Base-by-base conservation (phyloP, 2,888 invertebrate genomes). In the Tuberolachnus salignus region DNA sequence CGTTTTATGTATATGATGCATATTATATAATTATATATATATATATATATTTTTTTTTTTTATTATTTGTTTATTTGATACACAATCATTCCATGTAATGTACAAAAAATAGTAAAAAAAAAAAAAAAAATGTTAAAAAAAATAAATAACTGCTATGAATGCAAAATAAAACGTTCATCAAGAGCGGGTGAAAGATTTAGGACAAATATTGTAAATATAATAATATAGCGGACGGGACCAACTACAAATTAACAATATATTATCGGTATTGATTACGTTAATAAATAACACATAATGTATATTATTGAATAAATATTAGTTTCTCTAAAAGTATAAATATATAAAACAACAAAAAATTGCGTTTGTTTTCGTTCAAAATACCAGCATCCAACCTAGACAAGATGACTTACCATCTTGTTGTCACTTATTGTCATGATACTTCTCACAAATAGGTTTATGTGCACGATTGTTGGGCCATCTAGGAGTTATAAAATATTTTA, bases 361-460 rank as follows among this genome's bases (percentile, higher is more conserved):
- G 57, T 78, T 66, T 46, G 19, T 69, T 78, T 78, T 59, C 44
- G 75, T 46, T 67, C 59, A 78, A 78, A 78, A 78, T 78, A 78
- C 75, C 75, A 80, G 80, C 72, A 80, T 72, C 51, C 64, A 72
- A 73, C 80, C 80, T 73, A 80, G 51, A 73, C 70, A 73, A 81
- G 66, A 75, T 75, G 87, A 94, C 95, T 95, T 93, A 97, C 97
- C 97, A 97, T 97, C 90, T 96, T 96, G 88, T 94, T 96, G 91
- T 97, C 97, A 92, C 96, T 97, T 90, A 97, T 97, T 87, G 96
- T 96, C 87, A 94, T 94, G 87, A 97, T 95, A 92, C 94, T 95
- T 90, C 97, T 90, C 88, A 97, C 94, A 92, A 95, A 95, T 90
- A 96, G 92, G 92, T 97, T 97, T 88, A 97, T 94, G 89, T 92